These are phyloP conservation scores for Salvelinus namaycush DNA, from an alignment of 2,113 vertebrate genomes.

Conservation along the genomic window DNA sequence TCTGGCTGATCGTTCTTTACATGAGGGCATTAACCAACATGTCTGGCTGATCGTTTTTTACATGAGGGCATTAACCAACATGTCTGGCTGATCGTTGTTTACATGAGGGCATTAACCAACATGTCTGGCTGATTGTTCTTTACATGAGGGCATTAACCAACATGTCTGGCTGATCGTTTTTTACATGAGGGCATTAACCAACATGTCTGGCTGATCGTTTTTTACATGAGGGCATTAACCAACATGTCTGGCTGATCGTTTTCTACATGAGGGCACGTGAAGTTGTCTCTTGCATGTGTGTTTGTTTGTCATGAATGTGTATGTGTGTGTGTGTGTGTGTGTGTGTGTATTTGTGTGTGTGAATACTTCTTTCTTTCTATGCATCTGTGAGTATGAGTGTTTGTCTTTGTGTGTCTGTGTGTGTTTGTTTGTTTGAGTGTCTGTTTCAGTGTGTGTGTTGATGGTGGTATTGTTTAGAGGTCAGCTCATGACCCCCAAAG, in stretches of 20 bases:
- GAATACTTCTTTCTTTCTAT: constrained; percentile 10
- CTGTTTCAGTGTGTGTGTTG: background rate
- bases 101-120: too few relatives aligned
- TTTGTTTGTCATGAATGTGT: background rate
- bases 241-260: background rate
- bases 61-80: too few relatives aligned
- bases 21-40: too few relatives aligned
- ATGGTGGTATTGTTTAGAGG: constrained; percentile 3
- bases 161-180: too few relatives aligned
- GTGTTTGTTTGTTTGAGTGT: background rate
- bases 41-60: too few relatives aligned
- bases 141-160: too few relatives aligned
- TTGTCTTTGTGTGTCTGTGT: background rate
- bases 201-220: too few relatives aligned
- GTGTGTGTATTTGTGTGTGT: background rate
- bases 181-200: too few relatives aligned
- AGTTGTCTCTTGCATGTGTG: background rate
- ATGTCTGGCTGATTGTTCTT: too few relatives aligned
- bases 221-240: background rate
- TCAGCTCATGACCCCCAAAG: background rate
- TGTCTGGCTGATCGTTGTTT: too few relatives aligned
- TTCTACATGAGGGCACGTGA: background rate
- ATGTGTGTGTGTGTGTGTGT: constrained; percentile 4
- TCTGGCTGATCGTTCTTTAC: too few relatives aligned
- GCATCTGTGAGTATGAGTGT: background rate